A percentile compares a stretch with the other conserved stretches of the same genome.
These are phyloP conservation scores for Sebastes steindachneri DNA, from an alignment of 2,797 vertebrate species.

Conservation along the genomic window DNA sequence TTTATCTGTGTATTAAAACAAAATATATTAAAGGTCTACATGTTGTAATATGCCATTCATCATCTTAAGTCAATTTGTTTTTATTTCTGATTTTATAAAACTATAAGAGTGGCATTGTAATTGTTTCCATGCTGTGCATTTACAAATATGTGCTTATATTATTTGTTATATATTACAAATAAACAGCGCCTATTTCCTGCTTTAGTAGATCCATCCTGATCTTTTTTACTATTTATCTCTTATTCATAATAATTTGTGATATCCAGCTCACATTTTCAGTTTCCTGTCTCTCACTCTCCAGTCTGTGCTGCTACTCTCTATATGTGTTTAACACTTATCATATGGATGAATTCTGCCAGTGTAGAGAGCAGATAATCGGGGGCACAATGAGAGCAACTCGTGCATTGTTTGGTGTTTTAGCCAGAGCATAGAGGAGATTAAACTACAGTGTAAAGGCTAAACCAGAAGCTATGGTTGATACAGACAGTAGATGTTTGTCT, in stretches of 20 bases:
- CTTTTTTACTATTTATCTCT: background rate
- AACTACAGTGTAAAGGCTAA: background rate
- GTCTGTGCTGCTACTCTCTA: background rate
- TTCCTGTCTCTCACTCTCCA: background rate
- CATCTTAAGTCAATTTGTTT: background rate
- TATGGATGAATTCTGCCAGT: conserved; percentile 41
- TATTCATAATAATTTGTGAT: background rate
- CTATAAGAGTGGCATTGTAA: background rate
- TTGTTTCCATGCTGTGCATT: background rate
- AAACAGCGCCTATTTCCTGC: background rate
- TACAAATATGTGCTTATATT: background rate
- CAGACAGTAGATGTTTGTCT: background rate
- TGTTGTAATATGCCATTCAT: background rate
- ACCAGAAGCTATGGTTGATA: background rate
- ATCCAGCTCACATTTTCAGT: background rate
- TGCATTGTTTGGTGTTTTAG: conserved; percentile 40
- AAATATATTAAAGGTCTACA: background rate
- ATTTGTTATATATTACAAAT: background rate
- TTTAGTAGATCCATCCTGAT: background rate
- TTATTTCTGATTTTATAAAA: background rate
- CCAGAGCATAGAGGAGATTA: conserved; percentile 25
- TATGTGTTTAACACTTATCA: conserved; percentile 4
- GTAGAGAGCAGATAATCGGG: conserved; percentile 40
- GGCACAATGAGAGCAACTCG: background rate
- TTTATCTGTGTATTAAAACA: background rate